Evolutionary conservation across 2,797 vertebrate species (phyloP).

Genomic region (Hippopotamyrus pictus): DNA sequence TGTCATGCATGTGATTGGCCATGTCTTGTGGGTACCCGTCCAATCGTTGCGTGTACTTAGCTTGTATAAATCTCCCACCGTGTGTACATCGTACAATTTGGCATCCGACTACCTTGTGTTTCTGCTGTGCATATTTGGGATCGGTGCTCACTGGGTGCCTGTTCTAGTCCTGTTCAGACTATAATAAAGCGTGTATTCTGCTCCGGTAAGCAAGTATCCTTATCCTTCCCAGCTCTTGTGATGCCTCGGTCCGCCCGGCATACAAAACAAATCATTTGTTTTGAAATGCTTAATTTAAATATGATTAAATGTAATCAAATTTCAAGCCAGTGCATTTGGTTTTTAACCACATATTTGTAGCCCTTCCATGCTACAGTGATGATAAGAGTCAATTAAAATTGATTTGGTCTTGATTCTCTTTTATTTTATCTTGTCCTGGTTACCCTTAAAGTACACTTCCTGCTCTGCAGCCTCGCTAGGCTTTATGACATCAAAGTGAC

Average conservation of each 20-base stretch:
- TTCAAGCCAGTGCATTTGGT: not conserved
- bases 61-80: not conserved
- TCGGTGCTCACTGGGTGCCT: not conserved
- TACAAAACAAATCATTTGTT: not conserved
- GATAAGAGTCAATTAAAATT: not conserved
- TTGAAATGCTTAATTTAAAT: not conserved
- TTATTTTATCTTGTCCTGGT: not conserved
- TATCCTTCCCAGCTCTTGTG: not conserved
- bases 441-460: not conserved
- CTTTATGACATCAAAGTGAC: slow-evolving; percentile 9
- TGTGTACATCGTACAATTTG: not conserved
- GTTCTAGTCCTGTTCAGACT: not conserved
- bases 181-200: not conserved
- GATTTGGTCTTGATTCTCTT: not conserved
- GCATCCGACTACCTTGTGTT: not conserved
- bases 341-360: not conserved
- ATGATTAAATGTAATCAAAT: not conserved
- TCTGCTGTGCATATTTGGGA: not conserved
- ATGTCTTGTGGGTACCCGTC: not conserved
- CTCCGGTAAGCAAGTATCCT: not conserved
- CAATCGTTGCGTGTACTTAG: not conserved
- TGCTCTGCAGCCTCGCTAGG: not conserved
- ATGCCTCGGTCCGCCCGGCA: not conserved
- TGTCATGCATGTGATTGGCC: not conserved
- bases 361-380: not conserved